Evolutionary conservation across 2,113 vertebrate species (phyloP).

Genomic region (Scomber japonicus): DNA sequence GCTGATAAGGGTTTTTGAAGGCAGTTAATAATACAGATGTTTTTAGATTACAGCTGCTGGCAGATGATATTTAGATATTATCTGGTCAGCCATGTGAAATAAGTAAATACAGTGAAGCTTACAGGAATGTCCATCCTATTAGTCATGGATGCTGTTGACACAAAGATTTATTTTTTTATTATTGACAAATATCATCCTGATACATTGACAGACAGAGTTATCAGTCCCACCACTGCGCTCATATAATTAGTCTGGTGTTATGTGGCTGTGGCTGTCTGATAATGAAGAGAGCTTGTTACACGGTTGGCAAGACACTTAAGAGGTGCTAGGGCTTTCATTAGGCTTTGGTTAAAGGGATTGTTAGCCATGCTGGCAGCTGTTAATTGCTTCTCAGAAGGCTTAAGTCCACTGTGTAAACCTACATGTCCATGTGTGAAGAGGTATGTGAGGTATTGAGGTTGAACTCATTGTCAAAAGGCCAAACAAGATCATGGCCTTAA

Average conservation of each 20-base stretch:
- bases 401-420: slow-evolving; percentile 44
- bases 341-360: slow-evolving; percentile 70
- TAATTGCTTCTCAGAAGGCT: slow-evolving; percentile 76
- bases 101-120: not conserved
- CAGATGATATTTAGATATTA: slow-evolving; percentile 21
- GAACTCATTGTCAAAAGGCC: slow-evolving; percentile 37
- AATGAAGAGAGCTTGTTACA: slow-evolving; percentile 75
- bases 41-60: slow-evolving; percentile 42
- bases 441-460: slow-evolving; percentile 29
- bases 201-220: slow-evolving; percentile 31
- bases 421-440: slow-evolving; percentile 13
- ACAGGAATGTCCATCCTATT: not conserved
- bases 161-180: slow-evolving; percentile 13
- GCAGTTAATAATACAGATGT: slow-evolving; percentile 32
- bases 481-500: slow-evolving; percentile 20
- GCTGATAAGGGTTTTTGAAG: slow-evolving; percentile 33
- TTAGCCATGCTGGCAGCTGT: slow-evolving; percentile 68
- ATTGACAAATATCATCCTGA: slow-evolving; percentile 22
- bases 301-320: slow-evolving; percentile 69
- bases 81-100: slow-evolving; percentile 1
- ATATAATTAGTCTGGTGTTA: slow-evolving; percentile 64
- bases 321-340: slow-evolving; percentile 71
- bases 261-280: slow-evolving; percentile 54
- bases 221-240: slow-evolving; percentile 16
- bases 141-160: not conserved